These are phyloP conservation scores for Peromyscus aztecus DNA, from an alignment of 2,797 vertebrate genomes.

Conservation along the genomic window DNA sequence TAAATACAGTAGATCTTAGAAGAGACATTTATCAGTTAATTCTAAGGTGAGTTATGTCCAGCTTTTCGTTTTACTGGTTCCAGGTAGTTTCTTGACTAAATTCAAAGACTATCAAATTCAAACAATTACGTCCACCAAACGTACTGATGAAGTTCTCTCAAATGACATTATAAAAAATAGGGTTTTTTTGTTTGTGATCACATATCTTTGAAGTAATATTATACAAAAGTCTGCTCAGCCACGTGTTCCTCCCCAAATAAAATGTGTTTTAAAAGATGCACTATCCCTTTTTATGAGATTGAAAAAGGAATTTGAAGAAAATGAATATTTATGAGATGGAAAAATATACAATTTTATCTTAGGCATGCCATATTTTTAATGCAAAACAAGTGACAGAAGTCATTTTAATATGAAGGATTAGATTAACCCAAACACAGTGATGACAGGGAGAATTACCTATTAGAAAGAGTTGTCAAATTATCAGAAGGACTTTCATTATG, in stretches of 20 bases:
- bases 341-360: constrained; percentile 80
- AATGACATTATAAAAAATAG: constrained; percentile 89
- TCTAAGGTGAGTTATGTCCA: constrained; percentile 87
- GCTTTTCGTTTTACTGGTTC: constrained; percentile 90
- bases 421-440: constrained; percentile 77
- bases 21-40: constrained; percentile 89
- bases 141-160: constrained; percentile 82
- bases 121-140: constrained; percentile 82
- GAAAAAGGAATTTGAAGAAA: constrained; percentile 82
- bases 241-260: constrained; percentile 87
- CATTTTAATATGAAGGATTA: constrained; percentile 81
- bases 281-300: constrained; percentile 87
- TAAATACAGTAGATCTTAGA: constrained; percentile 96
- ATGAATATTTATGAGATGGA: constrained; percentile 80
- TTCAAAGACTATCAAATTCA: constrained; percentile 86
- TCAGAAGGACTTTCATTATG: constrained; percentile 81
- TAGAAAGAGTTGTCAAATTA: constrained; percentile 79
- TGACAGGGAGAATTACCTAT: constrained; percentile 74
- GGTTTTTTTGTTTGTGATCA: constrained; percentile 84
- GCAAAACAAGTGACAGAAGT: constrained; percentile 81
- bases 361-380: constrained; percentile 80
- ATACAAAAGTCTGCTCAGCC: constrained; percentile 87
- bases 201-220: constrained; percentile 84
- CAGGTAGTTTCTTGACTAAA: constrained; percentile 87
- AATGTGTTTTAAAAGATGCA: constrained; percentile 89